Conservation (phyloP, 2,797 vertebrate genomes). For the Typhlichthys eigenmanni region DNA sequence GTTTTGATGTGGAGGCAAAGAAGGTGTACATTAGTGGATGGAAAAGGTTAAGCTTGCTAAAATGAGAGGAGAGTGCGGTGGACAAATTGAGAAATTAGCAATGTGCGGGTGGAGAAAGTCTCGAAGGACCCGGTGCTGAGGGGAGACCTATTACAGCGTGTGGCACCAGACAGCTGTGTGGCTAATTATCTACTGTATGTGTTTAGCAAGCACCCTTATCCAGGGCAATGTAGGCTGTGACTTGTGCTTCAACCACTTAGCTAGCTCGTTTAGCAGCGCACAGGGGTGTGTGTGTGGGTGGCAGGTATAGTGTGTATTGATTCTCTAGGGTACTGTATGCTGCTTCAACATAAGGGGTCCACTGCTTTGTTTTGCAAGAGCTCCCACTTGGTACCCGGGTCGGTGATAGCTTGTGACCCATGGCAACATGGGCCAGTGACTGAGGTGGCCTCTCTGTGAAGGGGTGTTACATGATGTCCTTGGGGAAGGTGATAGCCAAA, state of each 20-base stretch:
- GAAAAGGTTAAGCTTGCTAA: conserved; percentile 74
- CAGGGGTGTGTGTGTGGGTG: neutral
- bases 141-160: conserved; percentile 77
- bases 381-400: conserved; percentile 35
- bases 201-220: conserved; percentile 73
- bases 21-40: conserved; percentile 63
- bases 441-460: conserved; percentile 31
- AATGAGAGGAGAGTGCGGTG: conserved; percentile 61
- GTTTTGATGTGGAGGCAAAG: conserved; percentile 66
- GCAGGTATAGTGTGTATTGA: conserved; percentile 5
- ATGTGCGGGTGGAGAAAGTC: conserved; percentile 59
- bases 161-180: conserved; percentile 77
- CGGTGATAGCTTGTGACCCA: conserved; percentile 42
- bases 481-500: conserved; percentile 65
- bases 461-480: conserved; percentile 45
- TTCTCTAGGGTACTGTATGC: conserved; percentile 9
- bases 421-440: conserved; percentile 24
- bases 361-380: conserved; percentile 32
- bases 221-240: conserved; percentile 65
- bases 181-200: conserved; percentile 75
- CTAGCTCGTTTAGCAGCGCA: conserved; percentile 61
- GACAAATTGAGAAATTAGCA: conserved; percentile 84
- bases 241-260: conserved; percentile 68
- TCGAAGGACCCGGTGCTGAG: conserved; percentile 72
- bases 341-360: conserved; percentile 20